Percentiles rank a stretch among this genome's conserved stretches.
These are phyloP conservation scores for Caenorhabditis uteleia DNA, from an alignment of 2,888 invertebrate species.

Conservation along the genomic window DNA sequence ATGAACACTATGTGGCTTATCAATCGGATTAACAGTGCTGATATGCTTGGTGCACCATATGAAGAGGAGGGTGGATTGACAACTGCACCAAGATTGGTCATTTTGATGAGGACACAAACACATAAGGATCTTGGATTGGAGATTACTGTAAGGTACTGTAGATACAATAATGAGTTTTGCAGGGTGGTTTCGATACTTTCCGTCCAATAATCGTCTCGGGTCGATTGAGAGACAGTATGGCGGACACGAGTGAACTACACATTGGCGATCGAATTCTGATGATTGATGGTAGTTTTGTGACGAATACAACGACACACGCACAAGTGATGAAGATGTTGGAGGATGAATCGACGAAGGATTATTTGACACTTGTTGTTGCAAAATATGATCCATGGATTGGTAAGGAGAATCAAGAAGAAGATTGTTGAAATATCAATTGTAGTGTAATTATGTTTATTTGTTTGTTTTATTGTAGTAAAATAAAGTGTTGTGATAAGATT, in stretches of 20 bases:
- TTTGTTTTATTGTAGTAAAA: too few relatives aligned
- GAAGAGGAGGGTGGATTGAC: conserved; percentile 10
- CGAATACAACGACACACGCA: conserved; percentile 17
- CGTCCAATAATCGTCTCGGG: conserved; percentile 22
- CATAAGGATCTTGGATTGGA: conserved; percentile 33
- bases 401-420: too few relatives aligned
- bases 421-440: too few relatives aligned
- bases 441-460: too few relatives aligned
- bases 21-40: conserved; percentile 10
- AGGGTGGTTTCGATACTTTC: conserved; percentile 28
- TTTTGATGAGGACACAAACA: conserved; percentile 21
- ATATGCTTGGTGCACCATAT: conserved; percentile 7
- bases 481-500: too few relatives aligned
- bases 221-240: conserved; percentile 24
- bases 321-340: conserved; percentile 27
- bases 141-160: conserved; percentile 19
- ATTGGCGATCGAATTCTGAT: conserved; percentile 31
- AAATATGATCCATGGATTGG: too few relatives aligned
- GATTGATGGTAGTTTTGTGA: conserved; percentile 27
- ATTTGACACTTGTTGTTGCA: too few relatives aligned
- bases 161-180: too few relatives aligned
- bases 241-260: conserved; percentile 22
- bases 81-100: conserved; percentile 18
- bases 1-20: conserved; percentile 24
- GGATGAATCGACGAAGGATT: too few relatives aligned